Evolutionary conservation across 2,113 vertebrate genomes (phyloP).

Genomic region (Siniperca chuatsi): DNA sequence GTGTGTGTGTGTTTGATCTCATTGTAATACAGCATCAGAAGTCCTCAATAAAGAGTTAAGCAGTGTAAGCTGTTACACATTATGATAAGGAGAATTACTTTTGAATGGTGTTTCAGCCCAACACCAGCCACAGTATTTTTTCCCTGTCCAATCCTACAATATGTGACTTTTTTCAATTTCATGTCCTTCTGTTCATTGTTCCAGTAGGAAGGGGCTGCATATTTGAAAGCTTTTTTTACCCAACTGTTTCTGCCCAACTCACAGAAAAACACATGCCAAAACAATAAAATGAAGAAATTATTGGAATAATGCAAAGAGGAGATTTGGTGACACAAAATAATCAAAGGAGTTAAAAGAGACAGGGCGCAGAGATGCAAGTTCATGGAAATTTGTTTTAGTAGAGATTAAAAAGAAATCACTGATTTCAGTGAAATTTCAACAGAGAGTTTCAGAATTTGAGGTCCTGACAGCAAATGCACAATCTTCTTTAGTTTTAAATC

Average conservation of each 20-base stretch:
- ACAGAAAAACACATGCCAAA: background rate
- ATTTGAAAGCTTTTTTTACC: no score
- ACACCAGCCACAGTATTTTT: background rate
- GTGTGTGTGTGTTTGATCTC: constrained; percentile 40
- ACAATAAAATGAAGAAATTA: background rate
- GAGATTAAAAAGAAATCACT: background rate
- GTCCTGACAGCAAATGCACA: background rate
- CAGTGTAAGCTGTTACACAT: constrained; percentile 26
- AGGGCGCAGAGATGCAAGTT: background rate
- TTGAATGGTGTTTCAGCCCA: constrained; percentile 12
- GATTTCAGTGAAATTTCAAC: background rate
- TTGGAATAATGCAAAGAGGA: background rate
- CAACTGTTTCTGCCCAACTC: no score
- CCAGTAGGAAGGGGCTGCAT: no score
- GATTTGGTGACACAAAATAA: background rate
- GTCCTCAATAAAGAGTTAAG: constrained; percentile 31
- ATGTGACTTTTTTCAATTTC: no score
- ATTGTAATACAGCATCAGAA: constrained; percentile 43
- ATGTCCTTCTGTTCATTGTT: no score
- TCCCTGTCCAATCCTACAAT: no score
- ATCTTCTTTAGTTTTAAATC: background rate
- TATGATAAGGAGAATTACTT: constrained; percentile 29
- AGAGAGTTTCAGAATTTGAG: background rate
- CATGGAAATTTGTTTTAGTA: background rate
- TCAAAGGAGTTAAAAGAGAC: background rate